Evolutionary conservation across 2,888 invertebrate species (phyloP).

Genomic region (Pyrocoelia pectoralis): DNA sequence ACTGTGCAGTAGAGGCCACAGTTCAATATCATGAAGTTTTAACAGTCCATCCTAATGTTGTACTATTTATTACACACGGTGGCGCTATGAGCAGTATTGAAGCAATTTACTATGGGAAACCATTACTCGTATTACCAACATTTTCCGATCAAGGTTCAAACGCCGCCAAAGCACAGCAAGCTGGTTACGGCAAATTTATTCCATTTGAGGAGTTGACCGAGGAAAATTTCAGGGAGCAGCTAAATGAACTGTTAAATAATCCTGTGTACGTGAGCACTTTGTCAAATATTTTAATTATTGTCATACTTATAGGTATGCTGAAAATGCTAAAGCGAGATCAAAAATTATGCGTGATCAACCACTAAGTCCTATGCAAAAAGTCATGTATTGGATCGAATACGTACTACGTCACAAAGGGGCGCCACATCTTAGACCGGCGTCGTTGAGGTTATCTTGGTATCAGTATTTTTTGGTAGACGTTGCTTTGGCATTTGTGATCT

Average conservation of each 20-base stretch:
- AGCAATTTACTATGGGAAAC: constrained; percentile 58
- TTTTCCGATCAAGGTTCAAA: constrained; percentile 61
- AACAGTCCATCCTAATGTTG: constrained; percentile 59
- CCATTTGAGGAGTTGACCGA: not conserved
- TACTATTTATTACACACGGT: constrained; percentile 63
- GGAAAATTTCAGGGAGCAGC: not conserved
- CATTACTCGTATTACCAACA: constrained; percentile 56
- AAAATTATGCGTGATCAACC: constrained; percentile 61
- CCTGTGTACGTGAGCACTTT: not conserved
- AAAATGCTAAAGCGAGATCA: not conserved
- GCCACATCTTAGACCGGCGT: constrained; percentile 61
- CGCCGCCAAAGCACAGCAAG: constrained; percentile 45
- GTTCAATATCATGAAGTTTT: too few relatives aligned
- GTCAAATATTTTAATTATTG: not conserved
- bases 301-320: not conserved
- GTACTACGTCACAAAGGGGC: constrained; percentile 67
- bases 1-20: too few relatives aligned
- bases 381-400: constrained; percentile 72
- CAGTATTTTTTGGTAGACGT: constrained; percentile 54
- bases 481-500: not conserved
- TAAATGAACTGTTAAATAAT: not conserved
- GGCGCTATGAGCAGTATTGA: constrained; percentile 63
- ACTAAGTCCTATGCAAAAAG: constrained; percentile 66
- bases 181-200: not conserved
- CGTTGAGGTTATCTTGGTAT: constrained; percentile 60